Percentiles rank a stretch among this genome's conserved stretches.
Evolutionary conservation across 2,797 vertebrate species (phyloP).

Genomic region (Pitangus sulphuratus): DNA sequence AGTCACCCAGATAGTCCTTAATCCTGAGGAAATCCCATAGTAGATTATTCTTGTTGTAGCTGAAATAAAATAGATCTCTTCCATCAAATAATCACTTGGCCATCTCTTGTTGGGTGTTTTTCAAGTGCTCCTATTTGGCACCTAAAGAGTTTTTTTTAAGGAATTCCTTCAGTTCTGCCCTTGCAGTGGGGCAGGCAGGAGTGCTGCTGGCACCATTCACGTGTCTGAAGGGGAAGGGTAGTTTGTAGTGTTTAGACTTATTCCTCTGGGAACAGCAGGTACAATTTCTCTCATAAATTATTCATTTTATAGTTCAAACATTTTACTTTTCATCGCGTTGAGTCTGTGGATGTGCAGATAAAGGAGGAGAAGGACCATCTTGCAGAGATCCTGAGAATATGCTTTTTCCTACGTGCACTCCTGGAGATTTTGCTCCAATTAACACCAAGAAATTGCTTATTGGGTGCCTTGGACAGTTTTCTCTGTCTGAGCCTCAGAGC

Average conservation of each 20-base stretch:
- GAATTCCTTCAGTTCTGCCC: neutral
- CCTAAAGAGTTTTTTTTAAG: neutral
- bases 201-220: neutral
- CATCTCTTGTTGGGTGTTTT: neutral
- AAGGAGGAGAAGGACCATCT: neutral
- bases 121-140: neutral
- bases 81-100: neutral
- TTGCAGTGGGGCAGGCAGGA: neutral
- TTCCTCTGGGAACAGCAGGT: neutral
- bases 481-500: neutral
- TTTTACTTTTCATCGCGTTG: neutral
- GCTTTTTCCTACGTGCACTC: neutral
- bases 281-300: neutral
- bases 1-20: neutral
- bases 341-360: neutral
- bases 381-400: neutral
- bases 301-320: neutral
- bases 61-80: neutral
- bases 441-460: neutral
- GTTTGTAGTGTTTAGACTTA: neutral
- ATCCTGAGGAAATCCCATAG: neutral
- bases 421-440: neutral
- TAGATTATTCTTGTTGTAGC: neutral
- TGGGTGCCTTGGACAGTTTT: neutral
- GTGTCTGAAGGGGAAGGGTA: neutral